These are phyloP conservation scores for Caenorhabditis elegans DNA, from an alignment of 1,140 invertebrate genomes.

Conservation along the genomic window WBcel235 BX284606.5:7221001-7221500, in stretches of 20 bases:
- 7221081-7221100: constrained; percentile 64
- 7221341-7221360: constrained; percentile 2
- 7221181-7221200: constrained; percentile 62
- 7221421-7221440: not conserved
- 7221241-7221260: constrained; percentile 37
- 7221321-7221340: not conserved
- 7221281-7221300: constrained; percentile 66
- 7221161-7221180: constrained; percentile 66
- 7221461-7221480: not conserved
- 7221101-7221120: not conserved
- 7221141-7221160: constrained; percentile 66
- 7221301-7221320: constrained; percentile 20
- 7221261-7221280: constrained; percentile 48
- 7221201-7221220: constrained; percentile 66
- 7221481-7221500: not conserved
- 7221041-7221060: constrained; percentile 63
- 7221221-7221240: constrained; percentile 65
- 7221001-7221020: constrained; percentile 66
- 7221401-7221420: not conserved
- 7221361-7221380: not conserved
- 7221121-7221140: not conserved
- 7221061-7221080: constrained; percentile 65
- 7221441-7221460: not conserved
- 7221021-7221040: constrained; percentile 66
- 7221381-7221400: not conserved